Conservation (phyloP, 2,888 invertebrate genomes). For the Prosopocoilus inquinatus region DNA sequence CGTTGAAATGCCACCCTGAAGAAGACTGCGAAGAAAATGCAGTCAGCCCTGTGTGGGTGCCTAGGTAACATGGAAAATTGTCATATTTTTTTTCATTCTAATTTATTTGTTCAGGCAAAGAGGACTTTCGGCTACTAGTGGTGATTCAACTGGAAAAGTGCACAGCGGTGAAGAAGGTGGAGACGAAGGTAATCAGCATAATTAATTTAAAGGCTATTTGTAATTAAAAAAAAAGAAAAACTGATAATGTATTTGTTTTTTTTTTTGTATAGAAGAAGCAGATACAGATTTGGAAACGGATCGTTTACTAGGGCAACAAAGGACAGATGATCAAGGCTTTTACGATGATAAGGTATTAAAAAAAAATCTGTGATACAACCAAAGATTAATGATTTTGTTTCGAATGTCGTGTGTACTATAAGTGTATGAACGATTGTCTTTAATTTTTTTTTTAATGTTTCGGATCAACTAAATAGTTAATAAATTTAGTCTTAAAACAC, state of each 20-base stretch:
- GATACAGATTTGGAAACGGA: conserved; percentile 99
- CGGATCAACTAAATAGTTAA: background rate
- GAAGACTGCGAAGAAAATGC: conserved; percentile 53
- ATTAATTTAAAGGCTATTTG: background rate
- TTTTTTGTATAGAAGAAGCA: conserved; percentile 68
- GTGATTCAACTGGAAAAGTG: conserved; percentile 64
- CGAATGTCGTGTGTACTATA: background rate
- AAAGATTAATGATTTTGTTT: background rate
- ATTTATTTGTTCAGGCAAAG: conserved; percentile 54
- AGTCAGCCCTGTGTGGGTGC: conserved; percentile 69
- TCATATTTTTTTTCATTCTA: conserved; percentile 24
- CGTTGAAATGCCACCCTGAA: conserved; percentile 52
- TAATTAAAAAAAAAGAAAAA: background rate
- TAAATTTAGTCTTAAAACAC: background rate
- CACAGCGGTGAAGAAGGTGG: conserved; percentile 67
- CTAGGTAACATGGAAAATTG: conserved; percentile 53
- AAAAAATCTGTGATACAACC: no score
- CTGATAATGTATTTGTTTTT: background rate
- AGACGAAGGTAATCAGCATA: conserved; percentile 39
- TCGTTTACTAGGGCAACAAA: conserved; percentile 87
- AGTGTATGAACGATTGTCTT: background rate
- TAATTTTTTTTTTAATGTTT: background rate
- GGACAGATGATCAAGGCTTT: conserved; percentile 90
- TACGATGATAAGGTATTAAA: conserved; percentile 77
- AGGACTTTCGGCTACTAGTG: conserved; percentile 54